phyloP scores from a whole-genome alignment of 2,888 invertebrate species.

The Junonia oenone region DNA sequence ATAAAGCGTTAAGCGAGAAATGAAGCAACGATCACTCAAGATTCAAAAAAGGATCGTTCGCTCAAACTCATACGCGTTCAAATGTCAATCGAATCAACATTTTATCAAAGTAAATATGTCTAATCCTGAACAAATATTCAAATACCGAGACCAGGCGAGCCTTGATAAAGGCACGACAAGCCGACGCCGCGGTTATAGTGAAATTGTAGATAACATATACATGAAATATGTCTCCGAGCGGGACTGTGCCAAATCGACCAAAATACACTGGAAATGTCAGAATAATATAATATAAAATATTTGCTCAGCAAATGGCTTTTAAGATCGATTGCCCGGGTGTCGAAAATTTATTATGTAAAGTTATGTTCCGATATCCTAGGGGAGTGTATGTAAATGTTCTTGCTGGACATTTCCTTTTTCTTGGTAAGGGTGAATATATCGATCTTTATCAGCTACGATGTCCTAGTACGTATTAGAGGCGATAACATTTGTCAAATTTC shows the following conservation, averaged over 20 bases:
- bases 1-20: too few species aligned
- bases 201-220: conserved; percentile 14
- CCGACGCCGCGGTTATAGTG: conserved; percentile 23
- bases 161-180: conserved; percentile 21
- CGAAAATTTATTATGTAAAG: not conserved
- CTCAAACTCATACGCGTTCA: not conserved
- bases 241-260: conserved; percentile 19
- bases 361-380: not conserved
- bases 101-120: conserved; percentile 8
- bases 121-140: conserved; percentile 12
- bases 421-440: not conserved
- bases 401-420: not conserved
- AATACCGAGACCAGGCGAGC: not conserved
- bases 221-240: conserved; percentile 18
- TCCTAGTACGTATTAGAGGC: not conserved
- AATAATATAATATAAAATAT: conserved; percentile 11
- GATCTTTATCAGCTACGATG: too few species aligned
- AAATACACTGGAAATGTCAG: conserved; percentile 9
- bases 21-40: too few species aligned
- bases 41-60: too few species aligned
- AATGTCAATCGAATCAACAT: conserved; percentile 3
- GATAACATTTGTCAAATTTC: not conserved
- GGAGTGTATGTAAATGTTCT: not conserved
- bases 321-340: conserved; percentile 9
- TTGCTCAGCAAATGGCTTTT: conserved; percentile 17